Conservation (phyloP, 2,113 vertebrate genomes). For the Cyphomyrus discorhynchus region DNA sequence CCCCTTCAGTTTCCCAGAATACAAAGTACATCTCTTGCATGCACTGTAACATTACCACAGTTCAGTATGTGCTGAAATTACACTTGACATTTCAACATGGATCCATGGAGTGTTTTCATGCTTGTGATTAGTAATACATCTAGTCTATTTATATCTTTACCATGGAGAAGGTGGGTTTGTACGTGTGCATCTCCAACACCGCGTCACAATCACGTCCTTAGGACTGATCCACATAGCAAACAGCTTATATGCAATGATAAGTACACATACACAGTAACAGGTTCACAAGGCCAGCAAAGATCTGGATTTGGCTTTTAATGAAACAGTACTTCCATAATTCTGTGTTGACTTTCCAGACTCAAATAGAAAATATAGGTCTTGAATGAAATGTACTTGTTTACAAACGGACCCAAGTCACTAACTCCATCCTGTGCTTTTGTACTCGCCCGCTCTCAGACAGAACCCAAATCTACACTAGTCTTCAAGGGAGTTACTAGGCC, state of each 20-base stretch:
- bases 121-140: slow-evolving; percentile 11
- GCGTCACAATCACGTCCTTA: neutral
- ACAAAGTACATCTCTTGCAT: neutral
- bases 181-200: slow-evolving; percentile 14
- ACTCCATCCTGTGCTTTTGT: neutral
- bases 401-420: too few relatives aligned
- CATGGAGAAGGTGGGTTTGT: neutral
- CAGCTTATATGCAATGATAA: slow-evolving; percentile 37
- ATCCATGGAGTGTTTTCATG: neutral
- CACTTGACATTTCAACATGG: neutral
- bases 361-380: slow-evolving; percentile 59
- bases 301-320: slow-evolving; percentile 39
- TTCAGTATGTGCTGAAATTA: neutral
- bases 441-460: neutral
- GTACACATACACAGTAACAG: slow-evolving; percentile 19
- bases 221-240: slow-evolving; percentile 38
- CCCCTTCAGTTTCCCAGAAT: neutral
- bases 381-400: too few relatives aligned
- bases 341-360: slow-evolving; percentile 36
- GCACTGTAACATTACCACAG: neutral
- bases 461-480: neutral
- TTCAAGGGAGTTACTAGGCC: neutral
- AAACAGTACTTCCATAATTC: slow-evolving; percentile 36
- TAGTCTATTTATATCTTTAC: slow-evolving; percentile 5
- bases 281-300: slow-evolving; percentile 26